A percentile compares a stretch with the other conserved stretches of the same genome.
Conservation (phyloP, 2,888 invertebrate species). For the Lycophotia porphyrea region DNA sequence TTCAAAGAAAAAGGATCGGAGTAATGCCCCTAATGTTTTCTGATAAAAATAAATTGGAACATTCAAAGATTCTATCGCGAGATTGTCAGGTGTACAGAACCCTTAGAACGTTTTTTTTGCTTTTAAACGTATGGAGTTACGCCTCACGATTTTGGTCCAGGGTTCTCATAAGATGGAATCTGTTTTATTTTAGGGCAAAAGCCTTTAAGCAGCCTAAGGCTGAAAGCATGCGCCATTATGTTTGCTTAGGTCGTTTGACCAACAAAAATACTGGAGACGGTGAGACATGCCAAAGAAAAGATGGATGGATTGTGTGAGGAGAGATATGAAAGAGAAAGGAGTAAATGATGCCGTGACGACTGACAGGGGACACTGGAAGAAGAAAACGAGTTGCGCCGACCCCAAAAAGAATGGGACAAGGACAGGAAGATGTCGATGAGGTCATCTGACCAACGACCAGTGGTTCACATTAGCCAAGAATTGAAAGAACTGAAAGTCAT, state of each 20-base stretch:
- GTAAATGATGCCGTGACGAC: too few relatives aligned
- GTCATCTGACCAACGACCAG: background rate
- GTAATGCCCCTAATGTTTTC: conserved; percentile 55
- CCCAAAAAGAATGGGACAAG: too few relatives aligned
- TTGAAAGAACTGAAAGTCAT: background rate
- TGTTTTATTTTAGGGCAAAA: background rate
- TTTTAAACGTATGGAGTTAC: conserved; percentile 18
- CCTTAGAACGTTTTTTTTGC: conserved; percentile 38
- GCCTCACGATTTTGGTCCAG: conserved; percentile 2
- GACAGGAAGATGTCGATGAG: too few relatives aligned
- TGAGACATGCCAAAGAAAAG: too few relatives aligned
- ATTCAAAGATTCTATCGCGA: conserved; percentile 50
- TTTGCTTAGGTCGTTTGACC: background rate
- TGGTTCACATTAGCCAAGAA: background rate
- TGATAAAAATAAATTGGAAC: conserved; percentile 58
- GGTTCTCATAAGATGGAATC: background rate
- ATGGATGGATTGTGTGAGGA: too few relatives aligned
- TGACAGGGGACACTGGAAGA: too few relatives aligned
- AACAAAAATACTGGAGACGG: too few relatives aligned
- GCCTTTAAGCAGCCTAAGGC: too few relatives aligned
- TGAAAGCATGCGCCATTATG: background rate
- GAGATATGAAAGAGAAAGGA: too few relatives aligned
- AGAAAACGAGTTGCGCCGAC: too few relatives aligned
- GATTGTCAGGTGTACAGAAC: conserved; percentile 41
- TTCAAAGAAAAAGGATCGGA: conserved; percentile 39